A percentile compares a stretch with the other conserved stretches of the same genome.
Conservation (phyloP, 2,797 vertebrate species). For the Gambusia yucatana region DNA sequence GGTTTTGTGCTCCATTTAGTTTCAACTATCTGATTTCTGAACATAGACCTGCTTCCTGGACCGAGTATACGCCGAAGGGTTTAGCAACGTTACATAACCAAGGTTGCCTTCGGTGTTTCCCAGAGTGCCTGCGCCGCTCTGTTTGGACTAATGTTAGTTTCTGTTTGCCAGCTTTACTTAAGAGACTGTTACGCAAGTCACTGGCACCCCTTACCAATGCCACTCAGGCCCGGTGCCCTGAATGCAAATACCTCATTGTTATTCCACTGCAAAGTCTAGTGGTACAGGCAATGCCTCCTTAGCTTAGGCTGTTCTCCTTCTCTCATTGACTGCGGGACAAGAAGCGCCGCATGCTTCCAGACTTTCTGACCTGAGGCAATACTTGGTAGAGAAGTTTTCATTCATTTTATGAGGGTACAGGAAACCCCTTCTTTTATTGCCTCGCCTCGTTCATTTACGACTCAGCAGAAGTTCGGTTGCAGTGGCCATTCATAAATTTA, state of each 20-base stretch:
- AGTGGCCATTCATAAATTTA: constrained; percentile 62
- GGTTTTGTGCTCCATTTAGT: background rate
- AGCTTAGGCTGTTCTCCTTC: constrained; percentile 20
- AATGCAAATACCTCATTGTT: constrained; percentile 56
- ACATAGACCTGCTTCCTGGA: background rate
- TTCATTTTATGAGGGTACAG: constrained; percentile 78
- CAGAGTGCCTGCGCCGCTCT: constrained; percentile 25
- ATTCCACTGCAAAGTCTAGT: constrained; percentile 26
- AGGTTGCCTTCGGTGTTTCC: constrained; percentile 34
- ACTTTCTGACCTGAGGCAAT: constrained; percentile 46
- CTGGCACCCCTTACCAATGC: constrained; percentile 45
- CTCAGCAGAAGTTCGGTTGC: constrained; percentile 66
- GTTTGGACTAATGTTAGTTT: constrained; percentile 50
- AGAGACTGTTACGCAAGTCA: constrained; percentile 57
- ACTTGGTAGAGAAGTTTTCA: constrained; percentile 51
- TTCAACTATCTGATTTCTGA: background rate
- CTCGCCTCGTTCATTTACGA: constrained; percentile 79
- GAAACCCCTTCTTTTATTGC: constrained; percentile 79
- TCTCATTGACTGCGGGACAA: constrained; percentile 36
- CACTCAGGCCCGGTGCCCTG: constrained; percentile 36
- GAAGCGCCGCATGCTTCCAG: constrained; percentile 33
- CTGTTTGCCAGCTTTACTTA: constrained; percentile 47
- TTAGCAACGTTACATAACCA: constrained; percentile 28
- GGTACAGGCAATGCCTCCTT: constrained; percentile 26
- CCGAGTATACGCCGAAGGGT: constrained; percentile 11